Evolutionary conservation across 2,113 vertebrate species (phyloP), one percentile per base, ranked within the genome.

Genomic region (Oryzias melastigma): DNA sequence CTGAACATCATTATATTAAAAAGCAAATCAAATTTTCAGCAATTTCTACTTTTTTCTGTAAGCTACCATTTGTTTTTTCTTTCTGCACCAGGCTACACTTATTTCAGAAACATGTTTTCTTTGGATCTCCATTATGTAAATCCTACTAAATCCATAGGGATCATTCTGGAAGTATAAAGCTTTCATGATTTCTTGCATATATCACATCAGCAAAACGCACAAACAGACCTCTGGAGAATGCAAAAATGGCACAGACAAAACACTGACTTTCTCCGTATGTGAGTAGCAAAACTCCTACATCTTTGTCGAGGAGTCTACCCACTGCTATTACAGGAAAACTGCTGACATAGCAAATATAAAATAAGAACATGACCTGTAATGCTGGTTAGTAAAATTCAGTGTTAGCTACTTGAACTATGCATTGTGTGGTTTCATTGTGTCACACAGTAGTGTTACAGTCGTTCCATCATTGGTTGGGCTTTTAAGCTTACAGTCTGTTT

Each of bases 401-500:
- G 58, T 59, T 47, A 53, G 14, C 48, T 48, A 43, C 51, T 60
- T 66, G 53, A 68, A n/a, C 19, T 29, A 19, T 29, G 56, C 42
- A 24, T 55, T 63, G 55, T 71, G 54, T 66, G 46, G 40, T 67
- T 57, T 56, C 19, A 14, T 20, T 18, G 40, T 52, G 57, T 48
- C 41, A 29, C 22, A 10, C 25, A n/a, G 22, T 54, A 47, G 24
- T 61, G 43, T 45, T 45, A 5, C 43, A 45, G 4, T 45, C 7
- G 51, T 64, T 64, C 24, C 40, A 64, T 77, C 69, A 45, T 22
- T 29, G 17, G 12, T 40, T 65, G 56, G 24, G 24, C 55, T 65
- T 52, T 46, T 62, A 35, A 52, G 40, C 50, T 58, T 6, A n/a
- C 18, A 65, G 12, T 73, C 55, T 53, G 46, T 68, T 67, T 81